Evolutionary conservation across 2,888 invertebrate genomes (phyloP).

Genomic region (Lycophotia porphyrea): DNA sequence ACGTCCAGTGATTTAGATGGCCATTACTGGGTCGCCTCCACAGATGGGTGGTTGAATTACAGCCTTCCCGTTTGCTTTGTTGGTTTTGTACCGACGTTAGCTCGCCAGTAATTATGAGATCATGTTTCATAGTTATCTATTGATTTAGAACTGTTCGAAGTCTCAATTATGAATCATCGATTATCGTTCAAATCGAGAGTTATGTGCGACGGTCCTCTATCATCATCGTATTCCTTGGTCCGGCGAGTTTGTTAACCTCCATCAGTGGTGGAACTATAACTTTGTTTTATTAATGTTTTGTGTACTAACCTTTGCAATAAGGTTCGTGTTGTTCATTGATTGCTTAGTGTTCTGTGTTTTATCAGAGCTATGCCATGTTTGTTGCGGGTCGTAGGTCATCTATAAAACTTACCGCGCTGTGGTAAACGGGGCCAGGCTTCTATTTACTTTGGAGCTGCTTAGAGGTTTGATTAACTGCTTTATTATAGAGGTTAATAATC

Average conservation of each 20-base stretch:
- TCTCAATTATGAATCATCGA: constrained; percentile 87
- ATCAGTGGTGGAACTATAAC: constrained; percentile 70
- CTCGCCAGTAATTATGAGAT: constrained; percentile 86
- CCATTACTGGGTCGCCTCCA: constrained; percentile 84
- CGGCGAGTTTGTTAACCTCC: constrained; percentile 78
- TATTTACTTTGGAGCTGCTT: constrained; percentile 43
- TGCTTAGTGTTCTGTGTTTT: constrained; percentile 62
- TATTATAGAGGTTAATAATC: constrained; percentile 24
- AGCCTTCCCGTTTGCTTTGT: constrained; percentile 84
- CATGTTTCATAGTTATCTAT: constrained; percentile 87
- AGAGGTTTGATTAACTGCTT: constrained; percentile 40
- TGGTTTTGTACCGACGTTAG: constrained; percentile 84
- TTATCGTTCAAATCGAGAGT: constrained; percentile 81
- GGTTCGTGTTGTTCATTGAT: constrained; percentile 58
- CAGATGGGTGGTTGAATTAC: constrained; percentile 87
- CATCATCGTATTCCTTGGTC: constrained; percentile 77
- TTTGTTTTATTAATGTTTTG: constrained; percentile 70
- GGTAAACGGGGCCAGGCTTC: constrained; percentile 50
- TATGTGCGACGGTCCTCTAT: constrained; percentile 82
- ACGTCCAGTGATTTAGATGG: constrained; percentile 86
- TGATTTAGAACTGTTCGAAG: constrained; percentile 86
- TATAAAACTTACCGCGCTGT: constrained; percentile 49
- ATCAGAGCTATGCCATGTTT: constrained; percentile 59
- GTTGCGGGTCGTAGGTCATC: constrained; percentile 57
- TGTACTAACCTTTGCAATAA: constrained; percentile 68